Evolutionary conservation across 2,888 invertebrate genomes (phyloP).

Genomic region (Chromoteleia sp.): DNA sequence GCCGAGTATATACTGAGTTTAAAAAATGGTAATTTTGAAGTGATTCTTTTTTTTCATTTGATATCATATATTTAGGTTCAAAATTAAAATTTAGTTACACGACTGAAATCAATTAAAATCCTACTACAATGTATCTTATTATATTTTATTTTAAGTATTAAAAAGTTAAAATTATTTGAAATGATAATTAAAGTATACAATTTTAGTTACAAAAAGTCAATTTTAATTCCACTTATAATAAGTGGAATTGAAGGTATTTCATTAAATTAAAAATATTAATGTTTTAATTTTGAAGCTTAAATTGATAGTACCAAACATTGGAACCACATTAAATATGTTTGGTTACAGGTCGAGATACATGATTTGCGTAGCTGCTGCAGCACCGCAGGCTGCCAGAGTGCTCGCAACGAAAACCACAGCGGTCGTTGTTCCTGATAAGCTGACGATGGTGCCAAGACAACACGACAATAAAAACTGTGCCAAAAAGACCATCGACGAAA

Average conservation of each 20-base stretch:
- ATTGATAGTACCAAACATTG: conserved; percentile 1
- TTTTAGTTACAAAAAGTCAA: too few relatives aligned
- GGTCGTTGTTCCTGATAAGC: conserved; percentile 92
- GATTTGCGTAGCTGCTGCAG: conserved; percentile 93
- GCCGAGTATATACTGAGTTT: neutral
- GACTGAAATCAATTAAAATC: too few relatives aligned
- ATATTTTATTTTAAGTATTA: too few relatives aligned
- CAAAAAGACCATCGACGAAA: conserved; percentile 97
- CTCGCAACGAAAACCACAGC: conserved; percentile 95
- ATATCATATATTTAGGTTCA: neutral
- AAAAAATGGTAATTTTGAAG: neutral
- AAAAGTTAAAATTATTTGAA: neutral
- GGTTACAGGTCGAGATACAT: conserved; percentile 94
- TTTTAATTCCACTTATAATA: too few relatives aligned
- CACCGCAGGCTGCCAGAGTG: conserved; percentile 93
- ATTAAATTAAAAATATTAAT: neutral
- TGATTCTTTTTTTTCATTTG: neutral
- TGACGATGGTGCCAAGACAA: conserved; percentile 94
- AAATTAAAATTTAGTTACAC: too few relatives aligned
- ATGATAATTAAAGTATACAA: neutral
- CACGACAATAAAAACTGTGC: conserved; percentile 96
- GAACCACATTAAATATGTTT: conserved; percentile 4
- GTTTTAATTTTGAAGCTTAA: neutral
- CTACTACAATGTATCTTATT: too few relatives aligned
- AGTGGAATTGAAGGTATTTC: neutral